These are phyloP conservation scores for Polydrusus tereticollis DNA, from an alignment of 2,888 invertebrate genomes.

Conservation along the genomic window DNA sequence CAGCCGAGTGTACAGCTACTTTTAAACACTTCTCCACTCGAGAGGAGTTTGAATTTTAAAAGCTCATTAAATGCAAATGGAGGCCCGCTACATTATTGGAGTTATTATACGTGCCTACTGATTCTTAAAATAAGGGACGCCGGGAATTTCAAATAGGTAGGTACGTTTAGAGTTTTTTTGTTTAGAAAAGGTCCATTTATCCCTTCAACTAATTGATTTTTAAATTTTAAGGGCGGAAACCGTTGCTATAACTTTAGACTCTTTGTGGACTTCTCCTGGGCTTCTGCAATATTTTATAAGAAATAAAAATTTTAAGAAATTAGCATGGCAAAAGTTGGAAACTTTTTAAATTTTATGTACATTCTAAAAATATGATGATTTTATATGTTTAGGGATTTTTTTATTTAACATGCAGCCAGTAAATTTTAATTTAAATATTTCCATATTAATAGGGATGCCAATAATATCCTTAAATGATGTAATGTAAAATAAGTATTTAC, in stretches of 20 bases:
- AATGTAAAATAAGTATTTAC: too few species aligned
- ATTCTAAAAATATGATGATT: too few species aligned
- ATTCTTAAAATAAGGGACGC: slow-evolving; percentile 39
- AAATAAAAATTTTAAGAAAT: background rate
- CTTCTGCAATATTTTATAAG: background rate
- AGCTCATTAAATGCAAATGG: slow-evolving; percentile 59
- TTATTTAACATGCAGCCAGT: background rate
- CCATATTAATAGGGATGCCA: background rate
- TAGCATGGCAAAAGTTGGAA: too few species aligned
- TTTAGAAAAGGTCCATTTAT: slow-evolving; percentile 20
- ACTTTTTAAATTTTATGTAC: too few species aligned
- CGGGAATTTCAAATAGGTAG: slow-evolving; percentile 31
- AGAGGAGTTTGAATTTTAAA: slow-evolving; percentile 57
- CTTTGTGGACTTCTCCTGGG: background rate
- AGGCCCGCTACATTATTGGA: slow-evolving; percentile 43
- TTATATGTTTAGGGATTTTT: background rate
- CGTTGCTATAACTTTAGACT: background rate
- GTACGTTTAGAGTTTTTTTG: slow-evolving; percentile 16
- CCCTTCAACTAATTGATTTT: slow-evolving; percentile 22
- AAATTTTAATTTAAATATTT: background rate
- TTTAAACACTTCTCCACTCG: slow-evolving; percentile 39
- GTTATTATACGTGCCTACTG: slow-evolving; percentile 43
- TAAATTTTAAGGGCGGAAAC: background rate
- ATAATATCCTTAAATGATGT: background rate
- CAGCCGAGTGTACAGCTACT: slow-evolving; percentile 25